Base-by-base conservation (phyloP, 2,113 vertebrate species). In the Cettia cetti region DNA sequence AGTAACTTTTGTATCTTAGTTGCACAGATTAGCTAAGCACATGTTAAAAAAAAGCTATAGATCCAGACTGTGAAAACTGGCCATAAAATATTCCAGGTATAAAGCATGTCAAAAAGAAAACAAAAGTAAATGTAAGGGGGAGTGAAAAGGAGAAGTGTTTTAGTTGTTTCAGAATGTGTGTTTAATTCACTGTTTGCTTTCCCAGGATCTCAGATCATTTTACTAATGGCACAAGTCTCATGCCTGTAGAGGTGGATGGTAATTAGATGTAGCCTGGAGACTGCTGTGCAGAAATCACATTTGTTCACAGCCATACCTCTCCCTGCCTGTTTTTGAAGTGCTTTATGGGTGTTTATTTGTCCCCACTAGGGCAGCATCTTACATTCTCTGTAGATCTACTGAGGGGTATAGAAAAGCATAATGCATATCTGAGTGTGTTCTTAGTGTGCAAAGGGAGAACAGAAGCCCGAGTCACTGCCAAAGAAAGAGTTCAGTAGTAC, bases 391-490 rank as follows among this genome's bases (percentile, higher is more conserved):
- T 37, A 50, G 64, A 31, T 63, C 35, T 61, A 0, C 22, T 60
- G 66, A 45, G 45, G 18, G 13, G 4, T 22, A 7, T 9, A 23
- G 59, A 80, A 76, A 52, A 40, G 21, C 17, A 20, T 44, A 31
- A 8, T 18, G 19, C 13, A 1, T 23, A 15, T 69, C 27, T 82
- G 9, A 0, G 0, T 15, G 8, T n/a, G 35, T n/a, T 78, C 30
- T 37, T 20, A 11, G 20, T 14, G 28, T 70, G 44, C 40, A 42
- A 33, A 47, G 47, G 61, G 39, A 63, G 15, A 70, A 22, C n/a
- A 63, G 49, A 70, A 53, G 50, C 37, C n/a, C 57, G 26, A 56
- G 15, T 22, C 6, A 6, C 40, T 80, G 52, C 45, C 60, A 65
- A 45, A 66, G 12, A 52, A 33, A 49, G 40, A 65, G 18, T 66